A percentile compares a stretch with the other conserved stretches of the same genome.
These are phyloP conservation scores for chimpanzee (Pan troglodytes) DNA, from an alignment of 2,113 vertebrate genomes.

Conservation along the genomic window DNA sequence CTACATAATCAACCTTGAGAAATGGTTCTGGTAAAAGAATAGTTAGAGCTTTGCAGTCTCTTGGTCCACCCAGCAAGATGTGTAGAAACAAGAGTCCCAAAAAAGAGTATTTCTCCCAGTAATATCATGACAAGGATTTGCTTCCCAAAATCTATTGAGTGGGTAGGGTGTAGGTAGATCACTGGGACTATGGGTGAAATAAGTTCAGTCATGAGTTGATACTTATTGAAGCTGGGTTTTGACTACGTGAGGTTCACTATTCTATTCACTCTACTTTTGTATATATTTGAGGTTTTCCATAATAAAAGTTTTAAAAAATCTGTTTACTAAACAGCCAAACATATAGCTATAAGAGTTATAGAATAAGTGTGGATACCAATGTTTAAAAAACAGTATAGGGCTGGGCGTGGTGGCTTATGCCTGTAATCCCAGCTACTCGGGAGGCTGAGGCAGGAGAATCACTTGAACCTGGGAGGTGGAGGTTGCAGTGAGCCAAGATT, in stretches of 20 bases:
- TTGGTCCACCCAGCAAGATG: not conserved
- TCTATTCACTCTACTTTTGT: not conserved
- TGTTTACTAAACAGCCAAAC: not conserved
- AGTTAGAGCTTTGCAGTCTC: not conserved
- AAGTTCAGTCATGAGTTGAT: not conserved
- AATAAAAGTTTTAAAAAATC: not conserved
- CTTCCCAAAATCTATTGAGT: not conserved
- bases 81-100: not conserved
- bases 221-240: not conserved
- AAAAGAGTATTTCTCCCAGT: not conserved
- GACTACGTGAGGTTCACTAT: not conserved
- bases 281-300: not conserved
- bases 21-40: not conserved
- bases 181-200: not conserved
- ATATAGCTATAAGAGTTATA: not conserved
- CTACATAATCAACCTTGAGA: not conserved
- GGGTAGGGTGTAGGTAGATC: not conserved
- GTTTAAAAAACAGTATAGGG: not conserved
- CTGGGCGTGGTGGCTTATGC: too few species aligned
- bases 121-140: not conserved
- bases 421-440: too few species aligned
- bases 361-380: not conserved
- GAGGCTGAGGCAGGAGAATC: too few species aligned
- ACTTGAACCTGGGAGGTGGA: too few species aligned
- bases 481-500: too few species aligned